Conservation (phyloP, 2,888 invertebrate species). For the Ashinkailepas kermadecensis region DNA sequence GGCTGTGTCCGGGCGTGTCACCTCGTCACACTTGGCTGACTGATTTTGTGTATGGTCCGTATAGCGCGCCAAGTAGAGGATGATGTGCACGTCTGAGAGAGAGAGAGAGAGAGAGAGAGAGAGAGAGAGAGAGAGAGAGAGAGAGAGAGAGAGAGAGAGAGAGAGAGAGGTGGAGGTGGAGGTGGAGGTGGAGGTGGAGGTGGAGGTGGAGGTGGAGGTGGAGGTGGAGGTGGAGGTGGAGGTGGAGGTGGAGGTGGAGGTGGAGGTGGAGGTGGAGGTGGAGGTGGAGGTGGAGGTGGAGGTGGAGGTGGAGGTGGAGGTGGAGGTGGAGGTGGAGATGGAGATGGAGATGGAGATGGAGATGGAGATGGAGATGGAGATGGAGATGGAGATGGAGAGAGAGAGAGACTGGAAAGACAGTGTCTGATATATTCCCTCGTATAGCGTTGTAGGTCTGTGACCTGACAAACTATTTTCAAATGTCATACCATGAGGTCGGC, state of each 20-base stretch:
- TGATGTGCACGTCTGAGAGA: constrained; percentile 18
- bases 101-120: constrained; percentile 7
- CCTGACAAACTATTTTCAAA: too few relatives aligned
- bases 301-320: neutral
- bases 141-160: neutral
- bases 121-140: neutral
- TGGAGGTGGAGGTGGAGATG: too few relatives aligned
- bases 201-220: neutral
- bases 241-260: neutral
- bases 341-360: too few relatives aligned
- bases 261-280: neutral
- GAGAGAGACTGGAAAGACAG: neutral
- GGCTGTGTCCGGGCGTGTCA: too few relatives aligned
- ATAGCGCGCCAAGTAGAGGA: constrained; percentile 8
- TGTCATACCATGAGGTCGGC: too few relatives aligned
- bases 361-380: too few relatives aligned
- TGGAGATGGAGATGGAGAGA: too few relatives aligned
- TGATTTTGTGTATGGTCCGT: too few relatives aligned
- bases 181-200: neutral
- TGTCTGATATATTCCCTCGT: too few relatives aligned
- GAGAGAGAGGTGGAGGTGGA: constrained; percentile 15
- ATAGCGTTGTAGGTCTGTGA: too few relatives aligned
- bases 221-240: neutral
- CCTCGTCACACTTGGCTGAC: too few relatives aligned
- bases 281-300: neutral